Evolutionary conservation across 2,888 invertebrate genomes (phyloP), one percentile per base, ranked within the genome.

Genomic region (Oscheius sp.): DNA sequence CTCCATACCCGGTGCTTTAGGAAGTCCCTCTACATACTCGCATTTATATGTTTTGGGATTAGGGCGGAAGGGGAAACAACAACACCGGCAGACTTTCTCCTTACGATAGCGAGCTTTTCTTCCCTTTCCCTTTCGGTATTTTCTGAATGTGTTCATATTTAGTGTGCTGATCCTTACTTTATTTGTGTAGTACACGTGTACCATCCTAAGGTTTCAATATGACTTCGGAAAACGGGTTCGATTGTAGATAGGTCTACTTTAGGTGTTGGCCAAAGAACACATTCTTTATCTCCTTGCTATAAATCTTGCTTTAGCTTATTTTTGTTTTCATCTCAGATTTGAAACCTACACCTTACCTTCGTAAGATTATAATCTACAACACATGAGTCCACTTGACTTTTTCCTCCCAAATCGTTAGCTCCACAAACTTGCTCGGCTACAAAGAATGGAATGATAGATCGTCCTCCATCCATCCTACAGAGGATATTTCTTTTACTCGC

Each of bases 21-120:
- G 78, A n/a, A 70, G 68, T 0, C 78, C 80, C 24, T 73, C 70
- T 41, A 72, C 68, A 67, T 84, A 81, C 51, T 84, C 84, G 61
- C 84, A 84, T 64, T 81, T 78, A 72, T 81, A 83, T 6, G 84
- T 85, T 45, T 75, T 72, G 26, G 84, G 84, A 71, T 85, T 84
- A 17, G 82, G 82, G 8, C 70, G 67, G 78, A 85, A 85, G 50
- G 84, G 84, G 72, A 80, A 84, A 68, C 84, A 84, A 59, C 84
- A 84, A 67, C 84, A 84, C 9, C 83, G 75, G 59, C 85, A 85
- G 20, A 80, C 80, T 57, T 84, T 84, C 61, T 77, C 82, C 9
- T 63, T 62, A 38, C 77, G 75, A 49, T 70, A 73, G 20, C 77
- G 78, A 0, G 73, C 76, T 28, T 66, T 67, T 51, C 74, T 75